Conservation (phyloP, 2,113 vertebrate species). For the Zosterops lateralis region DNA sequence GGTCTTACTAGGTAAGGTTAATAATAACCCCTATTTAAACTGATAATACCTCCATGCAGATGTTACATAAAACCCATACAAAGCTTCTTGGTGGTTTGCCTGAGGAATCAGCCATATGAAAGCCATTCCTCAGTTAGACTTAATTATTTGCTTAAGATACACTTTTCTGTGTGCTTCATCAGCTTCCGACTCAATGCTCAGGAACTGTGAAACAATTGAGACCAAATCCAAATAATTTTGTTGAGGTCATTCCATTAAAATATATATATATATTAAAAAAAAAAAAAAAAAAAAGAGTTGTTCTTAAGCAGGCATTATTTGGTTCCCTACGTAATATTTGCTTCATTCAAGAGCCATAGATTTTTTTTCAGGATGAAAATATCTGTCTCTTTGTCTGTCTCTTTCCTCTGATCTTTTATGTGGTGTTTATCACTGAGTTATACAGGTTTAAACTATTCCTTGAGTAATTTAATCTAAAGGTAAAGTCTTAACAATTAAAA, state of each 20-base stretch:
- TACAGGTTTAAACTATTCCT: not conserved
- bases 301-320: not conserved
- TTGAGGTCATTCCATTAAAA: not conserved
- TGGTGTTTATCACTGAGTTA: not conserved
- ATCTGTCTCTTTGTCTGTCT: not conserved
- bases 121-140: not conserved
- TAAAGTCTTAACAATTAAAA: not conserved
- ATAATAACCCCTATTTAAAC: not conserved
- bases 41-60: not conserved
- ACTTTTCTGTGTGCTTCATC: not conserved
- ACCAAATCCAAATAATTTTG: not conserved
- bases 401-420: not conserved
- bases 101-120: not conserved
- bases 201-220: not conserved
- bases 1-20: not conserved
- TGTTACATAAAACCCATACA: not conserved
- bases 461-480: not conserved
- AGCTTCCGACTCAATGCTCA: not conserved
- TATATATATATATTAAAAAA: no score
- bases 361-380: not conserved
- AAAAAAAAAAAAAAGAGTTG: rapidly evolving
- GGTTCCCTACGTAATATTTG: not conserved
- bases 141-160: not conserved
- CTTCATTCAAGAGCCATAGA: not conserved
- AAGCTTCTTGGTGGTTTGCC: not conserved